These are phyloP conservation scores for Argopecten irradians DNA, from an alignment of 1,140 invertebrate genomes.

Conservation along the genomic window DNA sequence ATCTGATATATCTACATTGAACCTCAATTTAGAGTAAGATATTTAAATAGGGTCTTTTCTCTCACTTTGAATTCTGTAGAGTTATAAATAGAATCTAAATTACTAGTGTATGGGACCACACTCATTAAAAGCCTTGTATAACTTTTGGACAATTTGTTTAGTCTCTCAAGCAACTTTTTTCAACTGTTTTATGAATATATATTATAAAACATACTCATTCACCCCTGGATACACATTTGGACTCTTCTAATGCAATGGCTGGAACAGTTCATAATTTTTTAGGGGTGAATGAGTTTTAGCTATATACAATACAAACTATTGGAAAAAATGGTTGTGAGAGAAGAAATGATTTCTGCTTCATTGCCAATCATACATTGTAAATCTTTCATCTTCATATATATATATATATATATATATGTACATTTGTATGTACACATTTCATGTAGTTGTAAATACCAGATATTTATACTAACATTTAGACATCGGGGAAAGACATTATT, in stretches of 20 bases:
- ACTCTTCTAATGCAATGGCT: no score
- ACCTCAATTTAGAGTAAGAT: no score
- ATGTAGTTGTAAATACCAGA: constrained; percentile 1
- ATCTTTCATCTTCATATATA: neutral
- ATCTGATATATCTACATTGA: no score
- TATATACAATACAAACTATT: neutral
- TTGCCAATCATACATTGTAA: neutral
- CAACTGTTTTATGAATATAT: neutral
- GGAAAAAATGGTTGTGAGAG: neutral
- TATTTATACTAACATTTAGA: constrained; percentile 19
- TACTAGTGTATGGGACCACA: neutral
- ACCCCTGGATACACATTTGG: no score
- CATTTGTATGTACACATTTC: neutral
- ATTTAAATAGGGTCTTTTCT: no score
- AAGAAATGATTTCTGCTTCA: neutral
- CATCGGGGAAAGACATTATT: neutral
- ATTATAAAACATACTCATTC: no score
- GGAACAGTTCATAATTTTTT: constrained; percentile 8
- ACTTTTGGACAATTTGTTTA: neutral
- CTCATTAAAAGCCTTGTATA: neutral
- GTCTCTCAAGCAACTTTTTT: neutral
- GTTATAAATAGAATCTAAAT: neutral
- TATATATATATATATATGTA: no score
- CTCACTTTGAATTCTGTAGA: neutral
- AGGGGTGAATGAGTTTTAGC: no score